Percentiles rank a stretch among this genome's conserved stretches.
These are phyloP conservation scores for Dilophus febrilis DNA, from an alignment of 2,888 invertebrate genomes.

Conservation along the genomic window DNA sequence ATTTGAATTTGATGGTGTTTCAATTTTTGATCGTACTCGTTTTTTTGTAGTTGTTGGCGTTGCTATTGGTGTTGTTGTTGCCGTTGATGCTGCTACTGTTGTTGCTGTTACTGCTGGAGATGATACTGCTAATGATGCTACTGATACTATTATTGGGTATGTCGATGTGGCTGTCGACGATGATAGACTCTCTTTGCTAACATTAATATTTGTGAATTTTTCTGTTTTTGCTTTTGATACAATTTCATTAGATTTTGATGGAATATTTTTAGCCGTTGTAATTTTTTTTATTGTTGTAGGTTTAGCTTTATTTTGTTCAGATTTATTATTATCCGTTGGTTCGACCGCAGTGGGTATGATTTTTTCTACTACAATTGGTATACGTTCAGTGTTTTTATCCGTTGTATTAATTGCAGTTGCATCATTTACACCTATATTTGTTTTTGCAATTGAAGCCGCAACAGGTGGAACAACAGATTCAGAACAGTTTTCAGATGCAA, in stretches of 20 bases:
- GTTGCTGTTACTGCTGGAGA: background rate
- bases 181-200: too few relatives aligned
- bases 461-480: background rate
- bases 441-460: slow-evolving; percentile 25
- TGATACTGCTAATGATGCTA: background rate
- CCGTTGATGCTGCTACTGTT: slow-evolving; percentile 1
- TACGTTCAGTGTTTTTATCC: background rate
- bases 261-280: background rate
- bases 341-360: slow-evolving; percentile 30
- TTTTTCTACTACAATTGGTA: background rate
- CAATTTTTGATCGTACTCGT: background rate
- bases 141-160: too few relatives aligned
- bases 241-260: background rate
- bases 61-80: background rate
- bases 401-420: background rate
- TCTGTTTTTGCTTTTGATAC: background rate
- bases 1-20: slow-evolving; percentile 1
- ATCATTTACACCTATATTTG: background rate
- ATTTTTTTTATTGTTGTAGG: background rate
- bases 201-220: too few relatives aligned
- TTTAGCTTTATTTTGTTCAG: background rate
- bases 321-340: slow-evolving; percentile 24
- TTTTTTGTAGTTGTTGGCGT: background rate
- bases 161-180: too few relatives aligned
- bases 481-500: slow-evolving; percentile 3